These are phyloP conservation scores for Semnornis frantzii DNA, from an alignment of 2,113 vertebrate species.

Conservation along the genomic window DNA sequence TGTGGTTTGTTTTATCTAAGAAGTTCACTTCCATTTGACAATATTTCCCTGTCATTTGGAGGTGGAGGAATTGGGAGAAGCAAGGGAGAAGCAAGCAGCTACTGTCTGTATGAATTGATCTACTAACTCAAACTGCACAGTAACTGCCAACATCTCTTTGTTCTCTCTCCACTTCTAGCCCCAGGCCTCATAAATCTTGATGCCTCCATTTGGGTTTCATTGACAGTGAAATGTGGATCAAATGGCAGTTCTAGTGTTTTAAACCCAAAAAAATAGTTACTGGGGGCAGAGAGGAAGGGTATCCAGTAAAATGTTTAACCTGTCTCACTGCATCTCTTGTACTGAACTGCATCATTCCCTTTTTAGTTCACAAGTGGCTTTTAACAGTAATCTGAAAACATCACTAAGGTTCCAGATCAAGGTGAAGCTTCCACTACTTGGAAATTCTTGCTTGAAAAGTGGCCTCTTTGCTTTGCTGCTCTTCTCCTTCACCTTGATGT, in stretches of 20 bases:
- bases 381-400: background rate
- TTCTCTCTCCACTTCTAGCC: background rate
- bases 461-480: background rate
- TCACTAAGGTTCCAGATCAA: background rate
- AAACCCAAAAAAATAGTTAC: slow-evolving; percentile 23
- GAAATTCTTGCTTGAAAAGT: background rate
- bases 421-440: background rate
- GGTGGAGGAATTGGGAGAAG: background rate
- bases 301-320: background rate
- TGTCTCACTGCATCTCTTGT: background rate
- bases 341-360: background rate
- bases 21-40: background rate
- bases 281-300: background rate
- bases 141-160: background rate
- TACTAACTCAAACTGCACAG: background rate
- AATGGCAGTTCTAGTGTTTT: slow-evolving; percentile 5
- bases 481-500: background rate
- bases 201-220: background rate
- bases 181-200: slow-evolving; percentile 11
- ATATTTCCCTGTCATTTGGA: background rate
- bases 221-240: background rate
- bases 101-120: background rate
- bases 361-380: background rate
- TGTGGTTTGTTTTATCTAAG: background rate
- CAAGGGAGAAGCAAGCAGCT: background rate